Conservation (phyloP, 2,113 vertebrate species). For the Rhinopithecus roxellana region DNA sequence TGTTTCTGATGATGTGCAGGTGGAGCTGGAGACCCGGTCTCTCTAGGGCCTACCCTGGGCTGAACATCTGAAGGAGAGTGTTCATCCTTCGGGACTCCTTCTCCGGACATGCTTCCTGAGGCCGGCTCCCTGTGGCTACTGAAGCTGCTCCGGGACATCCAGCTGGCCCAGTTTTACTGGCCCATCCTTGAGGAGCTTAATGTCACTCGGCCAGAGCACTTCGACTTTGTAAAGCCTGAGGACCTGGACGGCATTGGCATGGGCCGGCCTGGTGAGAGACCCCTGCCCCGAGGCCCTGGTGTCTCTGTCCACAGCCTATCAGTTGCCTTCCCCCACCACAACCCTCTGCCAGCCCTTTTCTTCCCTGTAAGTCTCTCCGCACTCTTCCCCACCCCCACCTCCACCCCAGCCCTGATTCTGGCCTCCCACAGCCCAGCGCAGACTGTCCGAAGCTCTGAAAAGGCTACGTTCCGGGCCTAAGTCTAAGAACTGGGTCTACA, state of each 20-base stretch:
- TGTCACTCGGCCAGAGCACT: conserved; percentile 90
- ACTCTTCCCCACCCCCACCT: background rate
- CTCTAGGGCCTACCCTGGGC: background rate
- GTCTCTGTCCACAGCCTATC: conserved; percentile 76
- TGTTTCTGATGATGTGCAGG: background rate
- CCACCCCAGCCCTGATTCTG: background rate
- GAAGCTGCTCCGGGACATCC: conserved; percentile 87
- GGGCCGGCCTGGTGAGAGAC: conserved; percentile 89
- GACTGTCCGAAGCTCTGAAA: conserved; percentile 90
- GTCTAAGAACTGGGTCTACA: conserved; percentile 84
- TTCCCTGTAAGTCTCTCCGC: background rate
- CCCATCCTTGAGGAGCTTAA: conserved; percentile 90
- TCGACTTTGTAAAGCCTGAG: conserved; percentile 88
- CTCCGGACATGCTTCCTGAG: conserved; percentile 86
- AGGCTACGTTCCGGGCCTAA: conserved; percentile 74
- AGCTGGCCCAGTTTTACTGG: conserved; percentile 91
- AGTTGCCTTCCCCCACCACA: accelerated
- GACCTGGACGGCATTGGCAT: conserved; percentile 92
- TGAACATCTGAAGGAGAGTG: background rate
- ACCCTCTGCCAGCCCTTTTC: background rate
- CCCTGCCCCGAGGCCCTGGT: background rate
- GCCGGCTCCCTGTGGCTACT: conserved; percentile 89
- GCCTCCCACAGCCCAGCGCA: conserved; percentile 86
- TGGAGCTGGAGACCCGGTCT: background rate
- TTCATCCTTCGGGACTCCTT: background rate